These are phyloP conservation scores for Chanos chanos DNA, from an alignment of 2,797 vertebrate genomes.

Conservation along the genomic window DNA sequence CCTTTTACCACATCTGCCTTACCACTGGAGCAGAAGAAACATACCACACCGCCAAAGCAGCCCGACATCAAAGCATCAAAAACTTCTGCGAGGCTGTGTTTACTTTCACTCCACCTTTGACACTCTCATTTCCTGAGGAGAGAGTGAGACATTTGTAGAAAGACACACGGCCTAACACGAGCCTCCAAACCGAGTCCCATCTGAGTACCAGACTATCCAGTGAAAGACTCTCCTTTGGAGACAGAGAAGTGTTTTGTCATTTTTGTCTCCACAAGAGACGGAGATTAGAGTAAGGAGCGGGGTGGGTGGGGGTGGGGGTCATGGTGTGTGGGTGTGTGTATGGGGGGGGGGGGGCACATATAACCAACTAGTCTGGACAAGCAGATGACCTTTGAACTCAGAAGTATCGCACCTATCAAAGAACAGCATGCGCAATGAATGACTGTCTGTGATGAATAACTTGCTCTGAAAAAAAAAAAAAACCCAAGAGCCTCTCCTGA, in stretches of 20 bases:
- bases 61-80: constrained; percentile 7
- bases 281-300: background rate
- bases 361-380: too few relatives aligned
- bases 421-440: too few relatives aligned
- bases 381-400: too few relatives aligned
- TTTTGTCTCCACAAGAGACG: background rate
- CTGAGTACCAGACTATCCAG: too few relatives aligned
- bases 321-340: too few relatives aligned
- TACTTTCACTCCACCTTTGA: background rate
- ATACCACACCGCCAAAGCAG: background rate
- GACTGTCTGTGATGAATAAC: too few relatives aligned
- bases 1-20: background rate
- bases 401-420: too few relatives aligned
- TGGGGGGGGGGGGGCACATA: background rate
- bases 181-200: too few relatives aligned
- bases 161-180: too few relatives aligned
- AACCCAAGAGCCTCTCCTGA: background rate
- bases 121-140: constrained; percentile 19
- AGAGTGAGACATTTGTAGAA: background rate
- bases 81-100: background rate
- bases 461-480: background rate
- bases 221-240: background rate
- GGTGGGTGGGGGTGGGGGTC: background rate
- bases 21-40: background rate
- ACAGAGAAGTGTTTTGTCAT: background rate